Evolutionary conservation across 2,113 vertebrate species (phyloP), one percentile per base, ranked within the genome.

Genomic region (Leiothrix lutea): DNA sequence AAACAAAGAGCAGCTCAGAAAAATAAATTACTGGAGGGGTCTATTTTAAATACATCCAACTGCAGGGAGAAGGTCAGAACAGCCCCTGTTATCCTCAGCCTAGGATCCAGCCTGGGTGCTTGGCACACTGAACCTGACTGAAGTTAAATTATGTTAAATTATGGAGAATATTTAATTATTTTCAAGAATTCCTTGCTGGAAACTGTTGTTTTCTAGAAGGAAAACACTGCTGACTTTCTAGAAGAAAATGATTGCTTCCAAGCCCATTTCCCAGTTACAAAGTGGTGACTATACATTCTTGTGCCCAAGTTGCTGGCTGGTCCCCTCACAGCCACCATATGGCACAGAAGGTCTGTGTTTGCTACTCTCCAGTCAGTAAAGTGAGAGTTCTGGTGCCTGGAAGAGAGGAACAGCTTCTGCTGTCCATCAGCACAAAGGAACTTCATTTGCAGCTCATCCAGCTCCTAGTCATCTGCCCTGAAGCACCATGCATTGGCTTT

Each of bases 241-340:
- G 15, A 83, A 70, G 35, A 47, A 75, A 85, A 73, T 16, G 23
- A 51, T 0, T 20, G 26, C 58, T 58, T 82, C 29, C 15, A 14
- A 51, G 36, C 47, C 51, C 50, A 50, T 48, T 91, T 56, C 56
- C 60, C 60, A 71, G 6, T 77, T 78, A 74, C 26, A 35, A 75
- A 31, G 62, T 15, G 20, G 23, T 57, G 9, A 54, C 69, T 72
- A 47, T 16, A 60, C 31, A 44, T n/a, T 20, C 60, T 91, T n/a
- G 16, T 0, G 3, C 57, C 29, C 44, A 74, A 42, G 25, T 11
- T 54, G 40, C 53, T 0, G 4, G n/a, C 14, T 36, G 33, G 31
- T 22, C 17, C 53, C 35, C 40, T 61, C 54, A 62, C 22, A 6
- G 56, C 23, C 75, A 65, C 40, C 24, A 17, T 0, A 19, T 0